Base-by-base conservation (phyloP, 2,797 vertebrate genomes). In the Nyctibius grandis region DNA sequence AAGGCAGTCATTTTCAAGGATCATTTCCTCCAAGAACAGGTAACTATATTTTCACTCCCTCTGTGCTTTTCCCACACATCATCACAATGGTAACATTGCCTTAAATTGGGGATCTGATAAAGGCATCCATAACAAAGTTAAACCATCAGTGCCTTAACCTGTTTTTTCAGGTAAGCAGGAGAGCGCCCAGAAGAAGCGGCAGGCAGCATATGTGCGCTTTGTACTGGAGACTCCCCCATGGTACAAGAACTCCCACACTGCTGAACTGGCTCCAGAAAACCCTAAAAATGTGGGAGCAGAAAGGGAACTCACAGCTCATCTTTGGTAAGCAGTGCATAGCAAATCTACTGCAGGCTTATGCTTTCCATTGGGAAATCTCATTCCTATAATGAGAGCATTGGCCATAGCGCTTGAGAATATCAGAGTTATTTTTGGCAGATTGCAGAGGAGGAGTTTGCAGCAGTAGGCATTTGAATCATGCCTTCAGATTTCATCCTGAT, bases 291-390 rank as follows among this genome's bases (percentile, higher is more conserved):
- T 81, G 51, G 60, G 45, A 94, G 33, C 64, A 85, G 69, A 91
- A 95, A 75, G 18, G 20, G 61, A 96, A 93, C 57, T 83, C 23
- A 7, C 77, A 89, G 83, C 59, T 88, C 85, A 92, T 91, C 88
- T 91, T 86, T 4, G 5, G 63, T 75, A 76, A 88, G 79, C 50
- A 53, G 12, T 16, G 38, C 31, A 51, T 5, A 84, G 54, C 28
- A 79, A 72, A 94, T 56, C 44, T 91, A 75, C 29, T 79, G 73
- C 85, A 93, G 82, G 79, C 68, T 84, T 50, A 85, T 33, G 42
- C 65, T 77, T 65, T 68, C 76, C 67, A 5, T 26, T 23, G 85
- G 40, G 65, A 95, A 92, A 72, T 84, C 69, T 88, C 36, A 47
- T 38, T 91, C 23, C 56, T 77, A 34, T 74, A 87, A 80, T 69